Evolutionary conservation across 2,113 vertebrate genomes (phyloP).

Genomic region (Callocephalon fimbriatum): DNA sequence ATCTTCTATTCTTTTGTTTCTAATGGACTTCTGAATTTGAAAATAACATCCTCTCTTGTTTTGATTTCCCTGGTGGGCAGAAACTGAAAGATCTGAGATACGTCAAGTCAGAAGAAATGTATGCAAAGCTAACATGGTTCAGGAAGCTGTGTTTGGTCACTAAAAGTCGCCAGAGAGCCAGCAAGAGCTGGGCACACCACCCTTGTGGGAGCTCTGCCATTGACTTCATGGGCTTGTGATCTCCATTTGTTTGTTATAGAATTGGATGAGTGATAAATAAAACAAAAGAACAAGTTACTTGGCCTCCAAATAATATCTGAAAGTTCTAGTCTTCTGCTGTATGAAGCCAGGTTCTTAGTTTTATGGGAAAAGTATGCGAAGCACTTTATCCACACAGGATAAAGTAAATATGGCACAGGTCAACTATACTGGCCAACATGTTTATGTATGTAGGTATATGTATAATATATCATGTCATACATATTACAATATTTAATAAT

Average conservation of each 20-base stretch:
- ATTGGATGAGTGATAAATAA: neutral
- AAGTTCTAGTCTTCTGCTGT: neutral
- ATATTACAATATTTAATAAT: too few relatives aligned
- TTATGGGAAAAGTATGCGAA: neutral
- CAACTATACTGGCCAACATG: neutral
- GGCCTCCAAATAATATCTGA: neutral
- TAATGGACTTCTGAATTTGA: slow-evolving; percentile 11
- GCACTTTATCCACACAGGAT: neutral
- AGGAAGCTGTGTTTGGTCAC: neutral
- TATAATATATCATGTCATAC: too few relatives aligned
- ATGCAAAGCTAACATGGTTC: neutral
- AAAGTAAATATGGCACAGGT: rapidly evolving
- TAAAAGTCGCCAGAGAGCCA: neutral
- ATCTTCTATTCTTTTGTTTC: slow-evolving; percentile 41
- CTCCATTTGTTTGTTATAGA: neutral
- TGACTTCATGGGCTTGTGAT: neutral
- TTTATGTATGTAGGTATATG: neutral
- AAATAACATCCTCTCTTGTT: slow-evolving; percentile 8
- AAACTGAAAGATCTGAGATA: neutral
- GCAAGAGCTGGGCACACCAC: neutral
- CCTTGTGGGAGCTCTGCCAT: neutral
- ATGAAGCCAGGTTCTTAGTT: neutral
- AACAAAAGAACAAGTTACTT: slow-evolving; percentile 18
- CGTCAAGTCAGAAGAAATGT: neutral
- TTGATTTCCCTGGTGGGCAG: slow-evolving; percentile 6